Percentiles rank a stretch among this genome's conserved stretches.
Evolutionary conservation across 2,797 vertebrate genomes (phyloP).

Genomic region (Zonotrichia albicollis): DNA sequence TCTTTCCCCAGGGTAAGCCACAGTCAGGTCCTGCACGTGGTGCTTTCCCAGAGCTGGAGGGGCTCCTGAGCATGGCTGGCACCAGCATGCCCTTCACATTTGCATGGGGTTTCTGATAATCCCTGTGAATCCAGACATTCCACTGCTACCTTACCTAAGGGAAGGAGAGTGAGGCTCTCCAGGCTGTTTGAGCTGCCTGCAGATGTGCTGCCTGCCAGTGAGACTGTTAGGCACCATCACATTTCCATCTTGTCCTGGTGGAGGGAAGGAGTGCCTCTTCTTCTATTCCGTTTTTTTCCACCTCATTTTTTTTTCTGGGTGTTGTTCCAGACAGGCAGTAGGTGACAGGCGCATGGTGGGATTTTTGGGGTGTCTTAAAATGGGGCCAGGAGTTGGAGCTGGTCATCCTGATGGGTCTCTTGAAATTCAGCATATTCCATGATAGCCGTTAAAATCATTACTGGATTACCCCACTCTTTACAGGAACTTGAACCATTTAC

Average conservation of each 20-base stretch:
- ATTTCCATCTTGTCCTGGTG: neutral
- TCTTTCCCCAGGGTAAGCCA: neutral
- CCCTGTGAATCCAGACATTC: neutral
- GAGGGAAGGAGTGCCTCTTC: neutral
- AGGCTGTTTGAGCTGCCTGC: neutral
- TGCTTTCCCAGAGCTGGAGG: neutral
- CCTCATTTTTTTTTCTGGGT: neutral
- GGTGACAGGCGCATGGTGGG: neutral
- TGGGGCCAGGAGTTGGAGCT: accelerated
- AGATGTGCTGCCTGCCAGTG: neutral
- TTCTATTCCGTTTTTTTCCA: neutral
- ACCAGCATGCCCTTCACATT: neutral
- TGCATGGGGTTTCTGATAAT: accelerated
- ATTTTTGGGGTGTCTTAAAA: neutral
- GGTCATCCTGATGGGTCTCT: neutral
- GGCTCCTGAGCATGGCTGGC: neutral
- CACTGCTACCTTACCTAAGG: neutral
- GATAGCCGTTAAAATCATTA: neutral
- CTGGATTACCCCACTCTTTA: neutral
- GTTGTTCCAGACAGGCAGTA: neutral
- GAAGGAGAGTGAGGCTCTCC: neutral
- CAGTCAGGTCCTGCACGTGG: neutral
- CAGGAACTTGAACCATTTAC: neutral
- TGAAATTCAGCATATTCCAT: neutral
- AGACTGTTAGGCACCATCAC: neutral